Evolutionary conservation across 2,113 vertebrate species (phyloP).

Genomic region (Triplophysa rosa): DNA sequence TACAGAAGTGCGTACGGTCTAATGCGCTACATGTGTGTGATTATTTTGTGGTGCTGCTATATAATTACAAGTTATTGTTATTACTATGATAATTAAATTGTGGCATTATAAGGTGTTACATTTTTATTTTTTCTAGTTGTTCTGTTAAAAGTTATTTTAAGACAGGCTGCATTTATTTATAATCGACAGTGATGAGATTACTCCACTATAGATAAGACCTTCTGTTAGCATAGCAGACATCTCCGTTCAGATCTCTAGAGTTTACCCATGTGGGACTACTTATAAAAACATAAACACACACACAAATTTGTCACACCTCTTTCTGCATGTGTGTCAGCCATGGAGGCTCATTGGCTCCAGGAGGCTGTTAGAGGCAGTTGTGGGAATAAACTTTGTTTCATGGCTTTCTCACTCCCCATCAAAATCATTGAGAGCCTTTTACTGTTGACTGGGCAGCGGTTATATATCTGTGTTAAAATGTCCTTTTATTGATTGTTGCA

Average conservation of each 20-base stretch:
- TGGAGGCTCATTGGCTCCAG: conserved; percentile 44
- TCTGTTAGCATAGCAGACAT: background rate
- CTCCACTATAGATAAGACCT: background rate
- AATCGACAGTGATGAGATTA: too few relatives aligned
- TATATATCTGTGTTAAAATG: conserved; percentile 75
- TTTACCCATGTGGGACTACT: background rate
- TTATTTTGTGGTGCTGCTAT: background rate
- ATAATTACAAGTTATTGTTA: background rate
- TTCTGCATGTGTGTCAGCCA: conserved; percentile 35
- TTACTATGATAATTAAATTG: background rate
- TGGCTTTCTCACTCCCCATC: conserved; percentile 23
- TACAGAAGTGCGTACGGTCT: background rate
- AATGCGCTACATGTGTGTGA: background rate
- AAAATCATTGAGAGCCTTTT: conserved; percentile 55
- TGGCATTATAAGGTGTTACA: background rate
- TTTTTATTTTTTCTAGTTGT: background rate
- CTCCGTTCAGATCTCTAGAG: background rate
- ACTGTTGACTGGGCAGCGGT: conserved; percentile 68
- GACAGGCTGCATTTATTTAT: too few relatives aligned
- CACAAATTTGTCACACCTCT: conserved; percentile 1
- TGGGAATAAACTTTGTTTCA: conserved; percentile 34
- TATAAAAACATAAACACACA: background rate
- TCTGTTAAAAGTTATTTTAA: too few relatives aligned
- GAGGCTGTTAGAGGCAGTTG: conserved; percentile 49
- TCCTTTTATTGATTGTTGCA: conserved; percentile 71